Evolutionary conservation across 2,888 invertebrate genomes (phyloP), one percentile per base, ranked within the genome.

Genomic region (Leucophenga montana): DNA sequence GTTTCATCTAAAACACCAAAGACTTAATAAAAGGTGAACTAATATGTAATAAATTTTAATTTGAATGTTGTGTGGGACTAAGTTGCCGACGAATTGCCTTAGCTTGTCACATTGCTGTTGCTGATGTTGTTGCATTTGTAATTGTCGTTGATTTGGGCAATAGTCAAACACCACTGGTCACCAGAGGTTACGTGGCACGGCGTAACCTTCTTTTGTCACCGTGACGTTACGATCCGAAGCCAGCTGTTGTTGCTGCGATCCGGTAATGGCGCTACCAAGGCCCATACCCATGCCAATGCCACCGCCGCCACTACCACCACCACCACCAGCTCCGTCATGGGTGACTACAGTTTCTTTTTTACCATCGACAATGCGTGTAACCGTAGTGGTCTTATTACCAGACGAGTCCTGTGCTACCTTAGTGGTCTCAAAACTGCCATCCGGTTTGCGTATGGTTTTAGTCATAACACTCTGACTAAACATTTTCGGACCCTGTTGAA

Each of bases 381-480:
- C 85, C n/a, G 90, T 91, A 13, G 90, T 91, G 77, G 91, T 91
- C 75, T 90, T 90, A 77, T 91, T 92, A 0, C 93, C 93, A 53
- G 91, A 87, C 13, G 89, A 90, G 77, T 92, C 92, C 78, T 88
- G 89, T 0, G 91, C 87, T 20, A 90, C 90, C 78, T 89, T 89
- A 57, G 90, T 90, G 33, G 91, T 90, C 87, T 92, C 92, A 69
- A 90, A 85, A 22, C 89, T 89, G 56, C 92, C 93, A 86, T 92
- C 92, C 11, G 91, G 89, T 78, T 90, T 90, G 59, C 89, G 89
- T 54, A 91, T 79, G 8, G 91, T 91, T 86, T 90, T 89, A 5
- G 90, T 90, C 75, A 89, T 89, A 64, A 92, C 87, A 71, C 90
- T 91, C 80, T 90, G 90, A 27, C 91, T 90, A 78, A 90, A 91